Conservation (phyloP, 2,888 invertebrate genomes). For the Rhyacophila evoluta region DNA sequence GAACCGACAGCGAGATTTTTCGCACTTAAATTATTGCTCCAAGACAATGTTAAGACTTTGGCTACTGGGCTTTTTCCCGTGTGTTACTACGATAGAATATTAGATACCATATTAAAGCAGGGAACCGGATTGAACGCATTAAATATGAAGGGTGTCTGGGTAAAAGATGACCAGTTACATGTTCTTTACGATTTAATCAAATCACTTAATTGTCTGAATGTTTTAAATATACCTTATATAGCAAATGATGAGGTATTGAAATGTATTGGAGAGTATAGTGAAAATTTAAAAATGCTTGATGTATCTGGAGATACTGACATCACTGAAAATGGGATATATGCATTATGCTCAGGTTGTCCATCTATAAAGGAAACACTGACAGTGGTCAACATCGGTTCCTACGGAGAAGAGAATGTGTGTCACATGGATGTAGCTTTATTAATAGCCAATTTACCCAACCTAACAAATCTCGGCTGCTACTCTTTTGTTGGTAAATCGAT, state of each 20-base stretch:
- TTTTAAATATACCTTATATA: slow-evolving; percentile 77
- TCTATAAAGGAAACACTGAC: slow-evolving; percentile 70
- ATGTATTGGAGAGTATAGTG: slow-evolving; percentile 70
- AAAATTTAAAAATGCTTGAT: slow-evolving; percentile 72
- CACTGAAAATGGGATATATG: slow-evolving; percentile 74
- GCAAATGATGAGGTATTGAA: slow-evolving; percentile 77
- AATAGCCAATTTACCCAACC: slow-evolving; percentile 73
- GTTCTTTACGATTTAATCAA: slow-evolving; percentile 73
- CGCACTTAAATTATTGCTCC: slow-evolving; percentile 74
- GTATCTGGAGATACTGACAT: slow-evolving; percentile 80
- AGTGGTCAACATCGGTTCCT: slow-evolving; percentile 77
- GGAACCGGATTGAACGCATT: slow-evolving; percentile 74
- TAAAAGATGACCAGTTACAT: slow-evolving; percentile 76
- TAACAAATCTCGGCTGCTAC: slow-evolving; percentile 75
- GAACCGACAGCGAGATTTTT: slow-evolving; percentile 77
- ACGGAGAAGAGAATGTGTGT: slow-evolving; percentile 77
- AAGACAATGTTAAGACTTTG: slow-evolving; percentile 74
- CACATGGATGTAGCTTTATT: slow-evolving; percentile 75
- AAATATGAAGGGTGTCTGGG: slow-evolving; percentile 81
- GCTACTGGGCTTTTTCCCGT: slow-evolving; percentile 79
- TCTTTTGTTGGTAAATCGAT: slow-evolving; percentile 77
- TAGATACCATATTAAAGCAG: slow-evolving; percentile 74
- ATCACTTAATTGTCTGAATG: slow-evolving; percentile 72
- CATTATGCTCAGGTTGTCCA: slow-evolving; percentile 69
- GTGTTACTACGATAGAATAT: slow-evolving; percentile 77